Conservation (phyloP, 1,140 invertebrate genomes). For the Hypothenemus hampei region DNA sequence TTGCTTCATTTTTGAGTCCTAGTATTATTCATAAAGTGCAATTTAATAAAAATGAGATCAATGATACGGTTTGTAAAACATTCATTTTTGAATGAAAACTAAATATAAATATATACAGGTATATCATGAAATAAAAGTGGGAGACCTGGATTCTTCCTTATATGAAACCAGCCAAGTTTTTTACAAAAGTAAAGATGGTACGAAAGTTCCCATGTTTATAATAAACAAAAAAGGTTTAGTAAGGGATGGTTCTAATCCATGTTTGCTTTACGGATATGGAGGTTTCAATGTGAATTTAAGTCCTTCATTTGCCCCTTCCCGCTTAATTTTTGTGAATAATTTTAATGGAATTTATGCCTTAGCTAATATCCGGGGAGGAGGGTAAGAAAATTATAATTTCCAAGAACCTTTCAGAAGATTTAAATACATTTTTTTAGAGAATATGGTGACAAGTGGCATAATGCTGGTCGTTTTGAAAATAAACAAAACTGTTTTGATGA, state of each 20-base stretch:
- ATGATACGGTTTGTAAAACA: conserved; percentile 54
- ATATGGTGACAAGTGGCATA: conserved; percentile 97
- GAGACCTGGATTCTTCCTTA: conserved; percentile 72
- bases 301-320: conserved; percentile 77
- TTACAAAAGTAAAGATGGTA: conserved; percentile 92
- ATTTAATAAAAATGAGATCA: conserved; percentile 59
- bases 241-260: conserved; percentile 68
- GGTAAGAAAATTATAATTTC: conserved; percentile 54
- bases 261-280: conserved; percentile 93
- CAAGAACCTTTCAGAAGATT: not conserved
- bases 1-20: conserved; percentile 90
- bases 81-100: conserved; percentile 1
- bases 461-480: conserved; percentile 82
- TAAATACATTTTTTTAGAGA: conserved; percentile 58
- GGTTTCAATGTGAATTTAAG: conserved; percentile 92
- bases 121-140: conserved; percentile 77
- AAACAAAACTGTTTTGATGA: conserved; percentile 99
- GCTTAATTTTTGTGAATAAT: conserved; percentile 86
- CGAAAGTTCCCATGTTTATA: conserved; percentile 96
- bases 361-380: conserved; percentile 94
- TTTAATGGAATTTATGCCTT: conserved; percentile 85
- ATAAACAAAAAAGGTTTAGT: conserved; percentile 53
- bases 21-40: conserved; percentile 85
- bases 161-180: conserved; percentile 91
- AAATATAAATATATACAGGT: too few relatives aligned